These are phyloP conservation scores for Brachionus asplanchnoidis DNA, from an alignment of 1,140 invertebrate genomes.

Conservation along the genomic window DNA sequence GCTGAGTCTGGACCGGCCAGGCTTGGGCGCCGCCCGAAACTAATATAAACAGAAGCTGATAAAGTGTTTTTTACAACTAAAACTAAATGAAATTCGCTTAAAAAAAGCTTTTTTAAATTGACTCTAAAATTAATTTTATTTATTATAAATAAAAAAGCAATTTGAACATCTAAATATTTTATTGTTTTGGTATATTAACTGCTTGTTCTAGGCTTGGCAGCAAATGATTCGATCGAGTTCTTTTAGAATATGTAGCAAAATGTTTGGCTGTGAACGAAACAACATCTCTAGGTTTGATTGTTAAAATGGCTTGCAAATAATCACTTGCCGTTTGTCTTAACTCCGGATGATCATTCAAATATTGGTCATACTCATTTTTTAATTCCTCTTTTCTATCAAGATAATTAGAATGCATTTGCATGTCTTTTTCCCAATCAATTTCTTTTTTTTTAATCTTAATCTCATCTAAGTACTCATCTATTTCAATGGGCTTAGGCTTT, in stretches of 20 bases:
- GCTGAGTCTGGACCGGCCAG: no score
- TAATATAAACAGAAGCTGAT: no score
- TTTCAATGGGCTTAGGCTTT: conserved; percentile 50
- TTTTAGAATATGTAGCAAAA: conserved; percentile 51
- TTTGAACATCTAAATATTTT: not conserved
- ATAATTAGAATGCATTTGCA: conserved; percentile 55
- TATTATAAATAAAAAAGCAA: not conserved
- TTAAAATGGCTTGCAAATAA: conserved; percentile 55
- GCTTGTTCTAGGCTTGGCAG: not conserved
- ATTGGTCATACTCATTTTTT: conserved; percentile 52
- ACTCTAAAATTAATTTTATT: not conserved
- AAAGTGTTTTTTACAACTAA: no score
- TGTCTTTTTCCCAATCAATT: conserved; percentile 55
- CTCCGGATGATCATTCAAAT: conserved; percentile 55
- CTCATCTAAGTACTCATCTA: conserved; percentile 54
- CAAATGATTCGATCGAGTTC: conserved; percentile 45
- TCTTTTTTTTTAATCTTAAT: conserved; percentile 53
- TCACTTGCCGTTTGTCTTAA: conserved; percentile 53
- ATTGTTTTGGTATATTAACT: not conserved
- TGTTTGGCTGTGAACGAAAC: conserved; percentile 55
- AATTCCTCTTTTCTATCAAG: conserved; percentile 53
- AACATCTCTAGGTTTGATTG: conserved; percentile 55
- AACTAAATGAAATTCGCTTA: no score
- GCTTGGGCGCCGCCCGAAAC: no score
- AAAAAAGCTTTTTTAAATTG: no score